phyloP scores from a whole-genome alignment of 2,113 vertebrate species.

The human region GRCh38 chr1:205283501-205284000 shows the following conservation, averaged over 20 bases:
- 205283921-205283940: background rate
- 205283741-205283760: background rate
- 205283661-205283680: background rate
- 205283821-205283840: background rate
- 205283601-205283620: background rate
- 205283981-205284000: background rate
- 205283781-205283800: too few relatives aligned
- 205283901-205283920: background rate
- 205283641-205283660: background rate
- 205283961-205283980: background rate
- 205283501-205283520: too few relatives aligned
- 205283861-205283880: background rate
- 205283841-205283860: background rate
- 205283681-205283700: background rate
- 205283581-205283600: background rate
- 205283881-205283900: background rate
- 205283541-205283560: background rate
- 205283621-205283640: background rate
- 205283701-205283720: background rate
- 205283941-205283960: accelerated
- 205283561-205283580: background rate
- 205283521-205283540: background rate
- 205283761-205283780: background rate
- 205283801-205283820: background rate
- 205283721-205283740: background rate